Base-by-base conservation (phyloP, 2,888 invertebrate species). In the Tinea trinotella region DNA sequence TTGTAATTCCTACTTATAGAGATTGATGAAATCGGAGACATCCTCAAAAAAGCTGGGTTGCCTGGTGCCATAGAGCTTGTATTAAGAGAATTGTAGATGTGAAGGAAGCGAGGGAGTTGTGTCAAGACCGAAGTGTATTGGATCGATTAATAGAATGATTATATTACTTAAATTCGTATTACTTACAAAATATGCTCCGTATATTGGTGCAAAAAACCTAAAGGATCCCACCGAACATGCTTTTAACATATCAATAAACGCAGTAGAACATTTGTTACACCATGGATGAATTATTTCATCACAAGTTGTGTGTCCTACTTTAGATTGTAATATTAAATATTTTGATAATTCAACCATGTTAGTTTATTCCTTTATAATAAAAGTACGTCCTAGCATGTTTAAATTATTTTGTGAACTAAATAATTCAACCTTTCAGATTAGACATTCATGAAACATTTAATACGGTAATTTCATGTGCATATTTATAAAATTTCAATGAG, bases 291-390 rank as follows among this genome's bases (percentile, higher is more conserved):
- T 4, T 9, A 83, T 54, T 15, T 67, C 55, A 6, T 59, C 57
- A 60, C 84, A 85, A 1, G 74, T 36, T 13, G 57, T 54, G 12
- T 59, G 9, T 4, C 57, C 52, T 9, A 76, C 5, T 15, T 60
- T 63, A 15, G 65, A 63, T 10, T 55, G 54, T 12, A 75, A 61
- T 4, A 71, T 56, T 61, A 74, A 62, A 53, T 72, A 67, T 60
- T 76, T 83, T 61, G 83, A 83, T 2, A 82, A 52, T 74, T 81
- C 82, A 22, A 74, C 81, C 84, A 84, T 84, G 62, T 59, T 67
- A 6, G 6, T 2, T 15, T 40, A 13, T 40, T 15, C 6, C 4
- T 40, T 15, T 6, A 40, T 2, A 12, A 13, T 7, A 13, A 40
- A 13, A 7, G 6, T 7, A 40, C 15, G 40, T 40, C 10, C 4